Percentiles rank a stretch among this genome's conserved stretches.
These are phyloP conservation scores for Drosophila macrospina DNA, from an alignment of 2,888 invertebrate genomes.

Conservation along the genomic window DNA sequence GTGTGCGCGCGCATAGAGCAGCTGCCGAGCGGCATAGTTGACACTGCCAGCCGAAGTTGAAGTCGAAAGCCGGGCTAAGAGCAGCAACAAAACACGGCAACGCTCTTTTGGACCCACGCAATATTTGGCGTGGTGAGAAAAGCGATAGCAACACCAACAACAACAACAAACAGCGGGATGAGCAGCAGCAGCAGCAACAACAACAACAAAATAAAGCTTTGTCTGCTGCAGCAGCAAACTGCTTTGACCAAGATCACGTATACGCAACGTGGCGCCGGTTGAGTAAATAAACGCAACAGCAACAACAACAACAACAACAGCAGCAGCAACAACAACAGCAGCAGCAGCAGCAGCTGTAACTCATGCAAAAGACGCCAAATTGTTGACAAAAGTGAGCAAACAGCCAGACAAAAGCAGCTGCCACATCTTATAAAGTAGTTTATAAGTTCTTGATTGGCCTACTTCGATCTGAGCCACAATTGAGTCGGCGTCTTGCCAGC, in stretches of 20 bases:
- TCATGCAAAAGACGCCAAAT: slow-evolving; percentile 13
- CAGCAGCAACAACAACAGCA: neutral
- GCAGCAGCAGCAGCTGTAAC: slow-evolving; percentile 9
- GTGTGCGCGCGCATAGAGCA: slow-evolving; percentile 52
- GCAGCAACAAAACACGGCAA: slow-evolving; percentile 35
- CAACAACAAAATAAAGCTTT: neutral
- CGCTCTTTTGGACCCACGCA: slow-evolving; percentile 53
- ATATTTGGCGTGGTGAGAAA: slow-evolving; percentile 50
- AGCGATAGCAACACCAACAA: slow-evolving; percentile 19
- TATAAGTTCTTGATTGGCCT: slow-evolving; percentile 9
- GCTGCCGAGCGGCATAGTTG: slow-evolving; percentile 9
- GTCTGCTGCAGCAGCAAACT: slow-evolving; percentile 11
- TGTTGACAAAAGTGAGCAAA: slow-evolving; percentile 15
- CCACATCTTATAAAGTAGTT: neutral
- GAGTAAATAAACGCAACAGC: slow-evolving; percentile 36
- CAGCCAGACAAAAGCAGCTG: slow-evolving; percentile 9
- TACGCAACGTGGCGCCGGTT: slow-evolving; percentile 53
- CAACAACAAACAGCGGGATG: no score
- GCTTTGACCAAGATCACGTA: slow-evolving; percentile 53
- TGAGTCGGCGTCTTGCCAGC: neutral
- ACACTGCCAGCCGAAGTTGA: slow-evolving; percentile 28
- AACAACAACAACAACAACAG: neutral
- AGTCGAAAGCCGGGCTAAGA: slow-evolving; percentile 45
- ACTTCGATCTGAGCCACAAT: slow-evolving; percentile 1
- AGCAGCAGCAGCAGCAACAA: slow-evolving; percentile 3